These are phyloP conservation scores for Panopea generosa DNA, from an alignment of 2,888 invertebrate genomes.

Conservation along the genomic window DNA sequence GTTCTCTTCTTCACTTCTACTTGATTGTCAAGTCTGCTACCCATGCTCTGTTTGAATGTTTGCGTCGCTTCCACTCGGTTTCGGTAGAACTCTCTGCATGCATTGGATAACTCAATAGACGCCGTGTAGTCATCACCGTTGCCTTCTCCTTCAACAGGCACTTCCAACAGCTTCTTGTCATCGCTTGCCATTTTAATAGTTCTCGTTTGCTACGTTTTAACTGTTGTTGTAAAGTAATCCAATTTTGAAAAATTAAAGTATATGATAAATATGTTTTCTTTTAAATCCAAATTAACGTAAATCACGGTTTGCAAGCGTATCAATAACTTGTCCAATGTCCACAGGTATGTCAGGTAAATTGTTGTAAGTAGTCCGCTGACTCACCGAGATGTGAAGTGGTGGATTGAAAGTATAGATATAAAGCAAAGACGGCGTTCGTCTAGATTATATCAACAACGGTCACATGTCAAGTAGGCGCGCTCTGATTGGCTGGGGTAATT, in stretches of 20 bases:
- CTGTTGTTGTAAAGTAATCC: not conserved
- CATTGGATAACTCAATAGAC: slow-evolving; percentile 78
- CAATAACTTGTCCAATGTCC: slow-evolving; percentile 7
- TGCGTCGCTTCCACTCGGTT: slow-evolving; percentile 71
- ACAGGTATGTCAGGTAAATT: slow-evolving; percentile 6
- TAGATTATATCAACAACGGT: not conserved
- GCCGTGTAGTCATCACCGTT: slow-evolving; percentile 72
- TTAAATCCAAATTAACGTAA: too few species aligned
- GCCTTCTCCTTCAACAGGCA: slow-evolving; percentile 15
- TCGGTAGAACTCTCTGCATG: slow-evolving; percentile 77
- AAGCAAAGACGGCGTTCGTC: too few species aligned
- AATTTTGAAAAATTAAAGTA: not conserved
- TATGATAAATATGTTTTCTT: too few species aligned
- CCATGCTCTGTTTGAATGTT: slow-evolving; percentile 65
- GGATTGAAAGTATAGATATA: slow-evolving; percentile 12
- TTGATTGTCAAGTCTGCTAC: slow-evolving; percentile 11
- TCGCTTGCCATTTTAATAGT: slow-evolving; percentile 13
- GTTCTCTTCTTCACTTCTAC: slow-evolving; percentile 41
- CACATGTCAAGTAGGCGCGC: slow-evolving; percentile 8
- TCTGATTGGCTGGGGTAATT: slow-evolving; percentile 13
- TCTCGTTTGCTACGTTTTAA: not conserved
- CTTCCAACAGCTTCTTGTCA: slow-evolving; percentile 3
- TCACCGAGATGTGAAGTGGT: slow-evolving; percentile 5
- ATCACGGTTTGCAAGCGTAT: too few species aligned
- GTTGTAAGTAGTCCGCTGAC: slow-evolving; percentile 1